A percentile compares a stretch with the other conserved stretches of the same genome.
Conservation (phyloP, 2,797 vertebrate genomes). For the Girardinus metallicus region DNA sequence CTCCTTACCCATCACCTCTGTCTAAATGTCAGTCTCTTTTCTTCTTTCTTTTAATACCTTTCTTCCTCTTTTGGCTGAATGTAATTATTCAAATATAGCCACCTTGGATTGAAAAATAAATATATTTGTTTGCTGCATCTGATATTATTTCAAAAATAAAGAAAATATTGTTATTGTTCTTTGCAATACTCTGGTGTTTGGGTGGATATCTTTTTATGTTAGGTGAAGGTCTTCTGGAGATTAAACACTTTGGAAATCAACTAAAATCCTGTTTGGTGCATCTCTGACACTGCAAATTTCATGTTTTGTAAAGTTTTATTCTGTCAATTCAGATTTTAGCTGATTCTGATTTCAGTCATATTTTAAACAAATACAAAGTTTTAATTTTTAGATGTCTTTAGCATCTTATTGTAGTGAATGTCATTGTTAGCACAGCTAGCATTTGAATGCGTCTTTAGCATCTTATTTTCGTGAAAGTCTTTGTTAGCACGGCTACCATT, state of each 20-base stretch:
- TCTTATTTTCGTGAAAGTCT: neutral
- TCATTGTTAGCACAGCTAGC: neutral
- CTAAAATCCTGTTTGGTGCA: too few species aligned
- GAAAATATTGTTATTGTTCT: conserved; percentile 78
- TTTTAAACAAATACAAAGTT: neutral
- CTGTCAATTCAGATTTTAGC: neutral
- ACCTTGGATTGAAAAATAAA: conserved; percentile 68
- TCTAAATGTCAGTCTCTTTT: conserved; percentile 40
- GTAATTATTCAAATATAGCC: conserved; percentile 74
- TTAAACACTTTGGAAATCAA: too few species aligned
- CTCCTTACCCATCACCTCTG: conserved; percentile 13
- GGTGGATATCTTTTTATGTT: conserved; percentile 21
- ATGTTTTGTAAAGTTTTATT: neutral
- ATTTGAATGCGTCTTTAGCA: neutral
- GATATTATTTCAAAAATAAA: conserved; percentile 78
- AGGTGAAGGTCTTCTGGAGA: neutral
- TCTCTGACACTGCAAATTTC: too few species aligned
- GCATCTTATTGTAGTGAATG: neutral
- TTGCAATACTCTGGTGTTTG: conserved; percentile 57
- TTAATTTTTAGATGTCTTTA: neutral
- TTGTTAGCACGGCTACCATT: neutral
- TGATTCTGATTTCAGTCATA: neutral
- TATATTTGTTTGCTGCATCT: conserved; percentile 80
- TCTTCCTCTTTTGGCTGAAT: conserved; percentile 71
- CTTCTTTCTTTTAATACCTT: conserved; percentile 29